These are phyloP conservation scores for Paradoxurus hermaphroditus DNA, from an alignment of 2,113 vertebrate genomes.

Conservation along the genomic window DNA sequence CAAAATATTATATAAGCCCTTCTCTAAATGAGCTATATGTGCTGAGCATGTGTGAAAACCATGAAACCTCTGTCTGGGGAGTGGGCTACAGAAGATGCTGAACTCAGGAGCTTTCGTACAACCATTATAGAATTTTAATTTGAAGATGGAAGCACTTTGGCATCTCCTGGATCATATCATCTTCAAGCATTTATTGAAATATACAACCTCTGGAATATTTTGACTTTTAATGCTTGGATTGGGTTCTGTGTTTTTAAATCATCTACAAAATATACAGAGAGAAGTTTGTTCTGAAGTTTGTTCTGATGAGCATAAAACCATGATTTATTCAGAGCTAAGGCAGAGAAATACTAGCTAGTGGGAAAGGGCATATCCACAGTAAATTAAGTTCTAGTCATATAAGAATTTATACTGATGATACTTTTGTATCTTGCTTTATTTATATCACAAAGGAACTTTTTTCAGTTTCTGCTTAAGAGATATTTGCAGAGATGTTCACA, in stretches of 20 bases:
- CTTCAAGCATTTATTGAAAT: conserved; percentile 55
- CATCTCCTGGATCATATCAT: not conserved
- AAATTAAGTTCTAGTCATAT: not conserved
- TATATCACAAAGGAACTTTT: not conserved
- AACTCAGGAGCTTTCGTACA: not conserved
- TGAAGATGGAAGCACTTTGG: not conserved
- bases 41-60: not conserved
- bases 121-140: conserved; percentile 36
- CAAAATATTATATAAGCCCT: not conserved
- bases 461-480: not conserved
- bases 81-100: not conserved
- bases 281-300: conserved; percentile 24
- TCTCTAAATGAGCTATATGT: not conserved
- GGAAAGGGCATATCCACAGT: not conserved
- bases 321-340: conserved; percentile 11
- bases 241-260: not conserved
- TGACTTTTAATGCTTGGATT: conserved; percentile 6
- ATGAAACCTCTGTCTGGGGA: not conserved
- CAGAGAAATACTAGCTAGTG: not conserved
- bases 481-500: not conserved
- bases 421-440: conserved; percentile 11
- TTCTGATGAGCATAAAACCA: not conserved
- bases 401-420: not conserved
- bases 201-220: conserved; percentile 28
- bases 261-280: not conserved